phyloP scores from a whole-genome alignment of 1,140 invertebrate genomes.

The Saxidomus purpurata region DNA sequence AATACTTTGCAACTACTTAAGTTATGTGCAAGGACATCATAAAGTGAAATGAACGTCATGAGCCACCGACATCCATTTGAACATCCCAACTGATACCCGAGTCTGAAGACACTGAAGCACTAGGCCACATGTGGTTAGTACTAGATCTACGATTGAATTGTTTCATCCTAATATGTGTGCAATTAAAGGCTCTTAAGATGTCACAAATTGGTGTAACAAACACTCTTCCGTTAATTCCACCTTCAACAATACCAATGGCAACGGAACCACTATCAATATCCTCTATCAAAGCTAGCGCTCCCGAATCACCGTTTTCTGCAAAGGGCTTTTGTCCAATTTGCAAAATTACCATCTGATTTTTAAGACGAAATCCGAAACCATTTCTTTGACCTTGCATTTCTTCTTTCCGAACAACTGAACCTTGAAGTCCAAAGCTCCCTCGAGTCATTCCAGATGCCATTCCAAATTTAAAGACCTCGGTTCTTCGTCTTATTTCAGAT shows the following conservation, averaged over 20 bases:
- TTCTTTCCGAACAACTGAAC: not conserved
- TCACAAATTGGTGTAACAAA: not conserved
- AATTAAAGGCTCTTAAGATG: not conserved
- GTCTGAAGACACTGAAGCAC: no score
- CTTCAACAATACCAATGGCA: not conserved
- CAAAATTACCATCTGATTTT: not conserved
- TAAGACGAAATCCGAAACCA: not conserved
- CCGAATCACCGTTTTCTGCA: not conserved
- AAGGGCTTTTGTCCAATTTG: not conserved
- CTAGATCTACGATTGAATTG: no score
- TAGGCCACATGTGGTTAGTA: no score
- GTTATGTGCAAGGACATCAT: no score
- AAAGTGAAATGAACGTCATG: no score
- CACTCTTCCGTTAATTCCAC: not conserved
- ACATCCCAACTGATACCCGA: no score
- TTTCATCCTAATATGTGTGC: no score
- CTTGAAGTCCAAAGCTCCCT: not conserved
- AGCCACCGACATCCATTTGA: no score
- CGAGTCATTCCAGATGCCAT: not conserved
- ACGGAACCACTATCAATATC: not conserved
- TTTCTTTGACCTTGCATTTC: not conserved
- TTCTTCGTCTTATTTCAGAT: not conserved
- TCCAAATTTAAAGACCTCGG: no score
- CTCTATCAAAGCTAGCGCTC: not conserved
- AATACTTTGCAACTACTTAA: no score